Conservation (phyloP, 1,140 invertebrate species). For the Andrena cerasifolii region DNA sequence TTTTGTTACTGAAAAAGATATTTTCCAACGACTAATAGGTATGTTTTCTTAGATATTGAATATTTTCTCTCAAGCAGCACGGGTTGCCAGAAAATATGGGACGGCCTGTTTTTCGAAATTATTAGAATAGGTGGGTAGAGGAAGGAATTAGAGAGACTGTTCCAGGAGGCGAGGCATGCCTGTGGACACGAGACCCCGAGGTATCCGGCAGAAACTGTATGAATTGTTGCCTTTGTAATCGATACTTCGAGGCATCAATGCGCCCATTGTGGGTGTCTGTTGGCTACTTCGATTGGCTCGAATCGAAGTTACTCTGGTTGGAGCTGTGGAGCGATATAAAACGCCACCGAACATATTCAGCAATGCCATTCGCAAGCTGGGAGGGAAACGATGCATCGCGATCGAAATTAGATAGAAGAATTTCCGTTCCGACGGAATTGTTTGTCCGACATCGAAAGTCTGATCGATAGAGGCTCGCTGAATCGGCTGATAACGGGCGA, state of each 20-base stretch:
- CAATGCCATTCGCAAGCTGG: background rate
- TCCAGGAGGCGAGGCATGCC: background rate
- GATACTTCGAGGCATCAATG: slow-evolving; percentile 71
- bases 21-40: no score
- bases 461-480: slow-evolving; percentile 12
- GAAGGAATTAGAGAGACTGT: slow-evolving; percentile 23
- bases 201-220: slow-evolving; percentile 29
- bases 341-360: background rate
- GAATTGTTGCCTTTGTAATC: slow-evolving; percentile 75
- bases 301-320: slow-evolving; percentile 9
- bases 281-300: slow-evolving; percentile 42
- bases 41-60: no score
- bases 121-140: background rate
- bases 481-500: slow-evolving; percentile 5
- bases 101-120: slow-evolving; percentile 12
- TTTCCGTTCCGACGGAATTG: background rate
- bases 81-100: no score
- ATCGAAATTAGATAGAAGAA: background rate
- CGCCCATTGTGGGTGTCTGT: slow-evolving; percentile 65
- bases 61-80: no score
- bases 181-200: slow-evolving; percentile 13
- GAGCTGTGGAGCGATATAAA: background rate
- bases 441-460: slow-evolving; percentile 1
- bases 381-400: background rate
- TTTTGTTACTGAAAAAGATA: no score